phyloP scores from a whole-genome alignment of 2,113 vertebrate species.

The Sclerurus mexicanus region DNA sequence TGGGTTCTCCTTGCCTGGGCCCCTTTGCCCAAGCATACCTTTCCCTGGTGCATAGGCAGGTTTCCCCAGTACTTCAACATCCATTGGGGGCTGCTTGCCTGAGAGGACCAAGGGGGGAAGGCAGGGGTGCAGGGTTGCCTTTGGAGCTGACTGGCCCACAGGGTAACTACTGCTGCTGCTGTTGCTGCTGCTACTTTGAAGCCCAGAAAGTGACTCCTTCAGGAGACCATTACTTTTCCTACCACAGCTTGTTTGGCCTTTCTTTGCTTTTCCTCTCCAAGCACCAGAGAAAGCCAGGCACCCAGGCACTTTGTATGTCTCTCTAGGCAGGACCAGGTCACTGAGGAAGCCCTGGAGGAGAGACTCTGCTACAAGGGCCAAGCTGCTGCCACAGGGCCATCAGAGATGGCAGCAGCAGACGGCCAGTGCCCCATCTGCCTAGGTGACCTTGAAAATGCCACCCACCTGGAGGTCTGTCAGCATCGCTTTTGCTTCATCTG shows the following conservation, averaged over 20 bases:
- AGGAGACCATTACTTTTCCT: neutral
- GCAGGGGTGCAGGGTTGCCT: neutral
- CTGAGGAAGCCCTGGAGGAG: neutral
- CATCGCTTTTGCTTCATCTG: neutral
- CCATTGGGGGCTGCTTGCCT: too few species aligned
- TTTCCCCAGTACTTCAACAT: neutral
- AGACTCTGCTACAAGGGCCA: neutral
- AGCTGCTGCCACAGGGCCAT: neutral
- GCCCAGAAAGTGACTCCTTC: neutral
- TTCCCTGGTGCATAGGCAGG: neutral
- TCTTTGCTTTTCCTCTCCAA: neutral
- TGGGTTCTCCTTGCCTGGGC: neutral
- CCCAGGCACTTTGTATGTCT: neutral
- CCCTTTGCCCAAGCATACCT: neutral
- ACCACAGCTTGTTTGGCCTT: neutral
- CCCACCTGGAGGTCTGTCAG: neutral
- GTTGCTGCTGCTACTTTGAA: neutral
- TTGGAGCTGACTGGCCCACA: accelerated
- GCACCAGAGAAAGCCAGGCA: neutral
- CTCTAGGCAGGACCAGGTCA: neutral
- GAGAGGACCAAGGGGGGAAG: too few species aligned
- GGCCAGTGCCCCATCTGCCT: neutral
- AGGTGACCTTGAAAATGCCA: neutral
- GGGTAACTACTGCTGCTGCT: neutral
- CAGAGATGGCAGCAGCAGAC: neutral